These are phyloP conservation scores for Acanthosepion lycidas DNA, from an alignment of 2,888 invertebrate species.

Conservation along the genomic window DNA sequence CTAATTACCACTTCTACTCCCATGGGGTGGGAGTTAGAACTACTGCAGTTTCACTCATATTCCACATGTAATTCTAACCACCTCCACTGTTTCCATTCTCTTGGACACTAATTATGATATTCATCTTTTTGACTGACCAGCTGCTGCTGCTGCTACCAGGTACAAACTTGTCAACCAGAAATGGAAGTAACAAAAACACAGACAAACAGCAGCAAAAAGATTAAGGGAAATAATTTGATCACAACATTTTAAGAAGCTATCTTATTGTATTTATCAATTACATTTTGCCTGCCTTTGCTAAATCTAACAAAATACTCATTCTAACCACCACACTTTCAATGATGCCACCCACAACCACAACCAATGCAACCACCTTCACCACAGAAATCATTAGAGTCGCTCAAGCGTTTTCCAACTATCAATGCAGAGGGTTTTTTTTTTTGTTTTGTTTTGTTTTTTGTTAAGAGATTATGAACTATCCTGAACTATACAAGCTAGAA, in stretches of 20 bases:
- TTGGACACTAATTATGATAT: conserved; percentile 6
- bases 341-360: neutral
- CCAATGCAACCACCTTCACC: neutral
- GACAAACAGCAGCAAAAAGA: neutral
- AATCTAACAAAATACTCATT: neutral
- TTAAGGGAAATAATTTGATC: neutral
- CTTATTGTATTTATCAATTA: neutral
- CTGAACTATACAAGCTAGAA: neutral
- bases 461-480: neutral
- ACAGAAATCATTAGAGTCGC: neutral
- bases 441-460: too few relatives aligned
- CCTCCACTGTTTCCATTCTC: neutral
- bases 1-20: conserved; percentile 21
- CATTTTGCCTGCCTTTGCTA: neutral
- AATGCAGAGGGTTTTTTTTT: neutral
- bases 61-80: conserved; percentile 33
- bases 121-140: conserved; percentile 15
- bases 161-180: neutral
- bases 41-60: neutral
- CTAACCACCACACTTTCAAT: neutral
- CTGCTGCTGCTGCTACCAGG: conserved; percentile 1
- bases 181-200: neutral
- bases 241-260: neutral
- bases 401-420: neutral
- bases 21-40: conserved; percentile 4